Evolutionary conservation across 2,113 vertebrate genomes (phyloP).

Genomic region (Clarias batrachus): DNA sequence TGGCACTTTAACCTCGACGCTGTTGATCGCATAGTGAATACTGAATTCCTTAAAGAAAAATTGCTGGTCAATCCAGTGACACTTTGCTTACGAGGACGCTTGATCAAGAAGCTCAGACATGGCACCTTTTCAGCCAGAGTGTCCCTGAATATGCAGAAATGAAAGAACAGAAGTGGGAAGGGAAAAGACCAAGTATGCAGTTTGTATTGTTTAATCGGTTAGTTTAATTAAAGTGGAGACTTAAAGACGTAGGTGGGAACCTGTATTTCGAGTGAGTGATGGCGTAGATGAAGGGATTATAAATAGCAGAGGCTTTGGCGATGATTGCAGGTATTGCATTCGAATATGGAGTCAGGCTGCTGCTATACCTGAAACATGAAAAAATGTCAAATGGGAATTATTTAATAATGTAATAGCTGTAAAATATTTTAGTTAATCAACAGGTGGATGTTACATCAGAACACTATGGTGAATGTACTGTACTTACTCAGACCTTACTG

Average conservation of each 20-base stretch:
- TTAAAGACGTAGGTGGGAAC: slow-evolving; percentile 58
- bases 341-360: slow-evolving; percentile 81
- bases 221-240: background rate
- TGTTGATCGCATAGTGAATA: slow-evolving; percentile 65
- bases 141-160: slow-evolving; percentile 67
- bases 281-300: slow-evolving; percentile 93
- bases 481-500: background rate
- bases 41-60: slow-evolving; percentile 66
- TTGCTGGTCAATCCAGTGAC: slow-evolving; percentile 76
- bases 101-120: slow-evolving; percentile 77
- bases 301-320: slow-evolving; percentile 92
- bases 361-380: slow-evolving; percentile 77
- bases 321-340: slow-evolving; percentile 90
- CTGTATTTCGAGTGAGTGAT: slow-evolving; percentile 93
- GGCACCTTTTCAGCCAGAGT: slow-evolving; percentile 84
- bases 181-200: background rate
- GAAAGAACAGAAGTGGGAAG: background rate
- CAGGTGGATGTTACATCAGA: background rate
- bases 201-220: background rate
- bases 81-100: slow-evolving; percentile 67
- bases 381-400: background rate
- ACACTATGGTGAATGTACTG: background rate
- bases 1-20: slow-evolving; percentile 64
- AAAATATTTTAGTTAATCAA: background rate
- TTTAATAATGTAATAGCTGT: background rate